Evolutionary conservation across 2,888 invertebrate genomes (phyloP), one percentile per base, ranked within the genome.

Genomic region (Callinectes sapidus): DNA sequence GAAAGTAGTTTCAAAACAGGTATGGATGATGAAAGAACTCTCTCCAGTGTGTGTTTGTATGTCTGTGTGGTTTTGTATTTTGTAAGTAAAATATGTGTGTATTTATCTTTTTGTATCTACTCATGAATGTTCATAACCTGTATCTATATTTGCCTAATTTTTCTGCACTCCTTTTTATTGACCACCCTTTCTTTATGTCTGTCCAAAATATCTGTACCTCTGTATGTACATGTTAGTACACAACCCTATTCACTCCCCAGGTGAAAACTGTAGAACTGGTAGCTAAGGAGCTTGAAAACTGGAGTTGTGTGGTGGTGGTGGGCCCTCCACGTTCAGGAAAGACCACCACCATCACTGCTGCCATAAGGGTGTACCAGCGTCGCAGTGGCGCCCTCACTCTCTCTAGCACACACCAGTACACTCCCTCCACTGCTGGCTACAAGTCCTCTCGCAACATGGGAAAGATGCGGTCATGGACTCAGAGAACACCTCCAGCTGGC

Each of bases 311-410:
- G 42, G 90, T 92, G 14, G 92, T 93, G 35, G 71, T 66, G 2
- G 93, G 93, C 1, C 93, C 93, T 14, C 93, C 92, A 23, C 88
- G 90, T 23, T 93, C 93, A 2, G 93, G 93, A 18, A 93, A 92
- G 35, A 89, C 90, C 54, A 88, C 90, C 54, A 85, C 90, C 18
- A 92, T 93, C 32, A 14, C 88, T 1, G 81, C 81, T 35, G 92
- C 91, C 28, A 87, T 89, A 2, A 61, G 77, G 66, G 16, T 93
- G 16, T 48, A 66, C 39, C 90, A 90, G 87, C 89, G 55, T n/a
- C 89, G 66, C 23, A 42, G 32, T 55, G 66, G 39, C 23, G 23
- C 61, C 77, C 39, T 35, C 28, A 55, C 61, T 32, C 32, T 54
- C 23, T 23, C 55, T 88, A 66, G 54, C 39, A 28, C 32, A 32